These are phyloP conservation scores for Desmodus rotundus DNA, from an alignment of 2,113 vertebrate species.

Conservation along the genomic window DNA sequence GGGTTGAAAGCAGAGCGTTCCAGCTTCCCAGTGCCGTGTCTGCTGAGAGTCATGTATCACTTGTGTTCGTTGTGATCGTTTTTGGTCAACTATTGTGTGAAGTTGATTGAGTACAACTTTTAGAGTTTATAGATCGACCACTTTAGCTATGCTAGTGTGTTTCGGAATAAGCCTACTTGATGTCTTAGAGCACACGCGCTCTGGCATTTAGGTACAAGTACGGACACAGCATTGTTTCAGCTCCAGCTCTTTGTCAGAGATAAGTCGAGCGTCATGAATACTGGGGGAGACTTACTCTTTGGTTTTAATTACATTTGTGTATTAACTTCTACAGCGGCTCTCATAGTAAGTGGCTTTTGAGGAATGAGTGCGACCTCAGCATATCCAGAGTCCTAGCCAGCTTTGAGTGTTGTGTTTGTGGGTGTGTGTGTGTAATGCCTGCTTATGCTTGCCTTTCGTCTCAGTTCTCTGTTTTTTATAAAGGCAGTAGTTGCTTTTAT, in stretches of 20 bases:
- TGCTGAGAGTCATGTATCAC: neutral
- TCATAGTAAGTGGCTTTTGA: neutral
- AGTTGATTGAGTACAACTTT: neutral
- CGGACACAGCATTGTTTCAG: neutral
- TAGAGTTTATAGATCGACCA: neutral
- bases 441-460: neutral
- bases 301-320: neutral
- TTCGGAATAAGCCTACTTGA: neutral
- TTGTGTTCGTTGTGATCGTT: neutral
- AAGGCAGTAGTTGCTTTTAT: neutral
- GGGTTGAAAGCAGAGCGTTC: neutral
- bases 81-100: neutral
- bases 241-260: neutral
- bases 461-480: neutral
- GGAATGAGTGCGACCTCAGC: neutral
- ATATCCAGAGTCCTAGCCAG: neutral
- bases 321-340: neutral
- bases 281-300: neutral
- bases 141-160: neutral
- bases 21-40: neutral
- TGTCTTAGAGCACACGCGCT: neutral
- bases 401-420: neutral
- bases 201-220: neutral
- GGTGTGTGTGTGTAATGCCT: neutral
- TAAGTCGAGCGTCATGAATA: neutral